Evolutionary conservation across 1,140 invertebrate species (phyloP).

Genomic region (Aricia agestis): DNA sequence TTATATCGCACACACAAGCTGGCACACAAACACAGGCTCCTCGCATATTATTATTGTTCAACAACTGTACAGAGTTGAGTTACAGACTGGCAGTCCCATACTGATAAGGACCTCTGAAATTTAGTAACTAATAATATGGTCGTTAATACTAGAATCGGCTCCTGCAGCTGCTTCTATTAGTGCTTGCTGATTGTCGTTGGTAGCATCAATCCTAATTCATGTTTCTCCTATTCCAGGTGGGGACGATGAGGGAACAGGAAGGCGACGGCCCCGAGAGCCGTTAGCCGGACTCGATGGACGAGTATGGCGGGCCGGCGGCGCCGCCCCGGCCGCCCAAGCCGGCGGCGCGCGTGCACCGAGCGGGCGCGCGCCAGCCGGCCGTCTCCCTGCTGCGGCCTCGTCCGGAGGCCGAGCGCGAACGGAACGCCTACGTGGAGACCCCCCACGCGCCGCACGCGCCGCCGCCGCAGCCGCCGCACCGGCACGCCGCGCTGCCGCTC

Average conservation of each 20-base stretch:
- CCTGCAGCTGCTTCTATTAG: background rate
- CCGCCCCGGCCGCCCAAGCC: slow-evolving; percentile 79
- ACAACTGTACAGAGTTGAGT: too few relatives aligned
- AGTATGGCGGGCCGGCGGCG: slow-evolving; percentile 80
- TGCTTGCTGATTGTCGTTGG: background rate
- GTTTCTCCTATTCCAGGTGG: slow-evolving; percentile 63
- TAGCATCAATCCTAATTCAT: too few relatives aligned
- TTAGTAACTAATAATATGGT: background rate
- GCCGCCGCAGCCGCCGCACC: slow-evolving; percentile 76
- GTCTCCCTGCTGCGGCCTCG: slow-evolving; percentile 84
- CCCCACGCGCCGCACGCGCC: slow-evolving; percentile 71
- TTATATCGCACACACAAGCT: background rate
- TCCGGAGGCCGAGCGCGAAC: slow-evolving; percentile 84
- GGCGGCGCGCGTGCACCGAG: slow-evolving; percentile 79
- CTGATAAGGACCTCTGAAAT: too few relatives aligned
- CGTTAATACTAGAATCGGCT: too few relatives aligned
- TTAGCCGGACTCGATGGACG: slow-evolving; percentile 74
- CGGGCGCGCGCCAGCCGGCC: slow-evolving; percentile 77
- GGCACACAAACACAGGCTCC: background rate
- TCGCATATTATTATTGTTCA: background rate
- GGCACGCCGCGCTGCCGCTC: slow-evolving; percentile 50
- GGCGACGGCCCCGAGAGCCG: slow-evolving; percentile 76
- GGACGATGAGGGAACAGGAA: slow-evolving; percentile 79
- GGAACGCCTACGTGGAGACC: slow-evolving; percentile 92
- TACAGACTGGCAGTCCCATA: too few relatives aligned